Conservation (phyloP, 1,140 invertebrate genomes). For the Drosophila tsacasi region DNA sequence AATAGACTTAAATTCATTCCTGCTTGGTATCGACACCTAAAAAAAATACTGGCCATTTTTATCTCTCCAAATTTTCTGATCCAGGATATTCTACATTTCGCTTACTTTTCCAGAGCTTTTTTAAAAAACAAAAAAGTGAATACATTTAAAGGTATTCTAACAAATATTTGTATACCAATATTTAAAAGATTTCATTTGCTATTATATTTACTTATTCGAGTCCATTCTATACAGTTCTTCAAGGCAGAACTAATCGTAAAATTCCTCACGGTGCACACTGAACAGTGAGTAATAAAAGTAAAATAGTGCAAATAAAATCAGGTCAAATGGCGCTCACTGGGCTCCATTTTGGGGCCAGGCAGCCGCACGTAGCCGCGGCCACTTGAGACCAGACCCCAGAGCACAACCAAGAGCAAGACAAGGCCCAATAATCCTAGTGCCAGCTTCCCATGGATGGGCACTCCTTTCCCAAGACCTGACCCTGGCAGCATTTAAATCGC, state of each 20-base stretch:
- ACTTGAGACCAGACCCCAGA: constrained; percentile 24
- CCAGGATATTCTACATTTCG: background rate
- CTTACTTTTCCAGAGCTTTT: background rate
- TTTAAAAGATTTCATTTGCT: background rate
- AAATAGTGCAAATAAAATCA: constrained; percentile 83
- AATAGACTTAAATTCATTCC: constrained; percentile 2
- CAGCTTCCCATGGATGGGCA: constrained; percentile 51
- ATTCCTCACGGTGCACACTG: constrained; percentile 1
- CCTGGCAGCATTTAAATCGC: constrained; percentile 79
- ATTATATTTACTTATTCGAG: background rate
- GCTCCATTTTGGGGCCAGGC: constrained; percentile 41
- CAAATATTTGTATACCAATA: too few species aligned
- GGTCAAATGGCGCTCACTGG: constrained; percentile 78
- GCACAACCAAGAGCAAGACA: constrained; percentile 1
- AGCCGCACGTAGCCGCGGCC: constrained; percentile 41
- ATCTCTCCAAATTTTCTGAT: background rate
- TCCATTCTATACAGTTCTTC: background rate
- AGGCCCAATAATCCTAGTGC: constrained; percentile 17
- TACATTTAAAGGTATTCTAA: too few species aligned
- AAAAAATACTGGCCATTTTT: background rate
- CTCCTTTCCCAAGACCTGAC: constrained; percentile 69
- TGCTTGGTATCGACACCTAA: background rate
- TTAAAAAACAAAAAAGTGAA: background rate
- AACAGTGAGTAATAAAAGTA: constrained; percentile 81
- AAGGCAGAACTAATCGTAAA: background rate